Base-by-base conservation (phyloP, 2,888 invertebrate genomes). In the Tiliacea citrago region DNA sequence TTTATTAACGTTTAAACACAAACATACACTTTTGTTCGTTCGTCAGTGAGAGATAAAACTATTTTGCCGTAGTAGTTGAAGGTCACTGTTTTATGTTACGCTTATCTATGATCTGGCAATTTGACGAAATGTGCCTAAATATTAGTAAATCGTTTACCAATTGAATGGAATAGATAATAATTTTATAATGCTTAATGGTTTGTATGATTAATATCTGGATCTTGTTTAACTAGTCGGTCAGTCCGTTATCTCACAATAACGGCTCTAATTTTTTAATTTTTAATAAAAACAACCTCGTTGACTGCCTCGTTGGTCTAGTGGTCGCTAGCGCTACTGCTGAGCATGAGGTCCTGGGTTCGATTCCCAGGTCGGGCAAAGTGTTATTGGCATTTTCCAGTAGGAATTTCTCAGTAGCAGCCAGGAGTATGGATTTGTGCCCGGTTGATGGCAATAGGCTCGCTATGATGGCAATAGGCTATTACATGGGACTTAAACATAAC, bases 1-100 rank as follows among this genome's bases (percentile, higher is more conserved):
- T 84, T 68, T 58, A 76, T 82, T 82, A 80, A 55, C 65, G 47
- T 39, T 57, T 21, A 57, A 39, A 49, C 35, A 77, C 55, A n/a
- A 12, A 62, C 55, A 65, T n/a, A 47, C 29, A 57, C 35, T 67
- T 61, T 53, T n/a, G 42, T 65, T 49, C 21, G 45, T 61, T 35
- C 60, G 62, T 60, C 51, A 66, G 45, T 24, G 65, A n/a, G 35
- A 70, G 70, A 83, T 78, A 62, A 69, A 58, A 42, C n/a, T 47
- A 58, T 79, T 78, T 66, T 57, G 62, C 61, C 53, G 58, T 55
- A 42, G 45, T 66, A 2, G 29, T 29, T 69, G 66, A 82, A 79
- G 79, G 79, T 70, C 51, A 79, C 24, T 18, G 24, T 61, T 49
- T 45, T 68, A 68, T 68, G 29, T 55, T 63, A 66, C 16, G n/a